Conservation (phyloP, 2,888 invertebrate species). For the Temnothorax ravouxi region DNA sequence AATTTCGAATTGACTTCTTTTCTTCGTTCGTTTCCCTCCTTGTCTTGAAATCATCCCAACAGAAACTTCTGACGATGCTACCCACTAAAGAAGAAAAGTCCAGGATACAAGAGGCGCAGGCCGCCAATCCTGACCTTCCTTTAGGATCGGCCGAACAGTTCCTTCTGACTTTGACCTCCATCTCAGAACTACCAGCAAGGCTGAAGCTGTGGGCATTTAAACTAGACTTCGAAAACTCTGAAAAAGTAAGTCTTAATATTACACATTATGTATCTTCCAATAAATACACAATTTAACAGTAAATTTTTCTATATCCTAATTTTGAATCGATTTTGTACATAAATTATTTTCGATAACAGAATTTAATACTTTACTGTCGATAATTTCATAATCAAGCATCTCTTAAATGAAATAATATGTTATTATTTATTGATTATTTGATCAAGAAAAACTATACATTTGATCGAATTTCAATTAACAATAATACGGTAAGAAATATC, state of each 20-base stretch:
- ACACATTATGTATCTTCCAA: not conserved
- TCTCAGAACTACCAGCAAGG: constrained; percentile 97
- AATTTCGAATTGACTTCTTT: constrained; percentile 71
- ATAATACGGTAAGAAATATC: not conserved
- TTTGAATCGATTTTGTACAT: not conserved
- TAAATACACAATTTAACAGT: constrained; percentile 60
- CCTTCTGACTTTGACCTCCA: constrained; percentile 97
- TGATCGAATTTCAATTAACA: not conserved
- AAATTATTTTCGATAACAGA: not conserved
- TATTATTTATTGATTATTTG: not conserved
- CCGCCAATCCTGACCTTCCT: constrained; percentile 95
- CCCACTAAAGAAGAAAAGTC: constrained; percentile 98
- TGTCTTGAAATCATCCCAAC: constrained; percentile 63
- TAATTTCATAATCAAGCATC: not conserved
- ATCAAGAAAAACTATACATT: not conserved
- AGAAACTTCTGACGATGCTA: constrained; percentile 98
- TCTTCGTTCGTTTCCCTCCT: constrained; percentile 64
- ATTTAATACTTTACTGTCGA: not conserved
- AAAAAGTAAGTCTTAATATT: constrained; percentile 89
- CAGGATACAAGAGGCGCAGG: constrained; percentile 98
- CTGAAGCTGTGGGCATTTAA: constrained; percentile 99
- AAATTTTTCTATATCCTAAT: not conserved
- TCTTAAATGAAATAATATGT: not conserved
- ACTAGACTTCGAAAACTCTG: constrained; percentile 98
- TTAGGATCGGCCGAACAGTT: constrained; percentile 99